Base-by-base conservation (phyloP, 1,140 invertebrate species). In the Drosophila insularis region DNA sequence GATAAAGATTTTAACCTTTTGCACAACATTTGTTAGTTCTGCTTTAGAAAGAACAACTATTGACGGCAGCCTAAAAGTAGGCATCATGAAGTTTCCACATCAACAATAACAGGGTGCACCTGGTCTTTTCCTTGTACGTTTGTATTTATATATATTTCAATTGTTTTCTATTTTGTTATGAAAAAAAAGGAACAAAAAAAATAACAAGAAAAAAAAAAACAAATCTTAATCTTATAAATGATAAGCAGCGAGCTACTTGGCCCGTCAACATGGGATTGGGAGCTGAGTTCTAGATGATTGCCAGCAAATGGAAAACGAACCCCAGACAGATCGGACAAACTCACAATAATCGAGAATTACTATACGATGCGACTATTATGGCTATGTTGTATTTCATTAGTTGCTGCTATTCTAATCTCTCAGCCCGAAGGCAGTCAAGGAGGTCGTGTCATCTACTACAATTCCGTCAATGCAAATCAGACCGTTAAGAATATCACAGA, bases 371-470 rank as follows among this genome's bases (percentile, higher is more conserved):
- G 55, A 35, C 27, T 17, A 35, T 31, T 13, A 13, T 27, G 56
- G 37, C 55, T 67, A 11, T 21, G 19, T 50, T 50, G 17, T 21
- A 50, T 19, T 50, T 19, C 46, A 14, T 11, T 67, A n/a, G 39
- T 27, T 27, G 32, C 27, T 17, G 2, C 53, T 1, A 11, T 54
- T 27, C 23, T 59, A 27, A 54, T 21, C 17, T 17, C 17, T 10
- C 43, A 3, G 7, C 17, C 43, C 17, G 43, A 21, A 2, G n/a
- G 7, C n/a, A 43, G 6, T n/a, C 61, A 55, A 1, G 43, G 46
- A 0, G 75, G 67, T 0, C 76, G 79, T 17, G 87, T 90, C 17
- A 89, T 90, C 1, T 90, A 85, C 37, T 90, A 58, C 10, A 87
- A 86, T 17, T 14, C 35, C 2, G 39, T 59, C 4, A 75, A 71